Percentiles rank a stretch among this genome's conserved stretches.
These are phyloP conservation scores for Muscina levida DNA, from an alignment of 2,888 invertebrate genomes.

Conservation along the genomic window DNA sequence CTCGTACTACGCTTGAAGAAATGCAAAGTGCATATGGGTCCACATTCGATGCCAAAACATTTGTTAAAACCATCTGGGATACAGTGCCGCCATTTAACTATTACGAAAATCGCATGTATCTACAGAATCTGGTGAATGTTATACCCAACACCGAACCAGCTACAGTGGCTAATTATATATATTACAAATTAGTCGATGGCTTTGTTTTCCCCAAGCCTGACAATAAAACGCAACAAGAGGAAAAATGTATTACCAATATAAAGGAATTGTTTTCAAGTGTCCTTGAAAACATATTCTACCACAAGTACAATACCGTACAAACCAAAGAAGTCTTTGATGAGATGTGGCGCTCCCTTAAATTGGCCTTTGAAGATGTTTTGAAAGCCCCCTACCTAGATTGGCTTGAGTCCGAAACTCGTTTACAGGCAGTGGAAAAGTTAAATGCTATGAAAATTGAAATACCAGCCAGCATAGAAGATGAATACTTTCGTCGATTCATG, in stretches of 20 bases:
- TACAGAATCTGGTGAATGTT: conserved; percentile 66
- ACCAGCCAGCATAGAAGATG: neutral
- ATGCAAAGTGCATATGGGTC: conserved; percentile 70
- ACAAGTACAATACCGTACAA: neutral
- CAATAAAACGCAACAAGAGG: neutral
- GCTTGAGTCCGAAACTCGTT: neutral
- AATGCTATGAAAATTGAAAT: conserved; percentile 14
- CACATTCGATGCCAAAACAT: conserved; percentile 69
- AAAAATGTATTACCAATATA: neutral
- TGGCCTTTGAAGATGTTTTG: neutral
- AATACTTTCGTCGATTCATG: neutral
- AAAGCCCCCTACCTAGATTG: conserved; percentile 25
- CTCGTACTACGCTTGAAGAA: conserved; percentile 67
- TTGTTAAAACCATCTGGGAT: conserved; percentile 71
- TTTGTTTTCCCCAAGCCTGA: no score
- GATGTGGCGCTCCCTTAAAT: neutral
- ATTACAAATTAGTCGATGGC: conserved; percentile 11
- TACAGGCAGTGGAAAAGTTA: neutral
- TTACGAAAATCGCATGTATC: conserved; percentile 68
- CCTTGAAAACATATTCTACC: neutral
- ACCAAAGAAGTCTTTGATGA: neutral
- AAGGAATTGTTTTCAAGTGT: neutral
- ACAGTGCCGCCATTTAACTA: conserved; percentile 63
- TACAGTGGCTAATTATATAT: conserved; percentile 35
- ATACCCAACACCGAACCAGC: conserved; percentile 43